A percentile compares a stretch with the other conserved stretches of the same genome.
These are phyloP conservation scores for Drosophila sturtevanti DNA, from an alignment of 1,140 invertebrate genomes.

Conservation along the genomic window DNA sequence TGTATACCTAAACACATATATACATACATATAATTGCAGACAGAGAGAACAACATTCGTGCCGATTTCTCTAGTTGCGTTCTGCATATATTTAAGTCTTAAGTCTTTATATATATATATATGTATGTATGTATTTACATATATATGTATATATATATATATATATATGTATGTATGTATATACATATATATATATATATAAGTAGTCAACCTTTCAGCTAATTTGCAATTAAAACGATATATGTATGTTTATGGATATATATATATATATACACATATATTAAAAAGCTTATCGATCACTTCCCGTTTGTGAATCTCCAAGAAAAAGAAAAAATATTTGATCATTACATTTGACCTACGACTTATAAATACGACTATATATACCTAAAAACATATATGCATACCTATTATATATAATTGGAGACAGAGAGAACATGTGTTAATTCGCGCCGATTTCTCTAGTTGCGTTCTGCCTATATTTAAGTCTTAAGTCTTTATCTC, in stretches of 20 bases:
- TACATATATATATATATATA: conserved; percentile 17
- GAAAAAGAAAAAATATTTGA: neutral
- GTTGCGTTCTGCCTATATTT: conserved; percentile 39
- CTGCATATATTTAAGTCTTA: conserved; percentile 40
- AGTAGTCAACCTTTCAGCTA: conserved; percentile 7
- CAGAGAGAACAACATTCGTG: conserved; percentile 10
- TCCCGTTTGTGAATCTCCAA: conserved; percentile 22
- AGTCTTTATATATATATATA: conserved; percentile 12
- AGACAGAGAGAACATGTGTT: conserved; percentile 9
- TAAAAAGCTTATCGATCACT: conserved; percentile 12
- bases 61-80: conserved; percentile 42
- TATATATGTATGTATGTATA: conserved; percentile 13
- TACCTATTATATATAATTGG: conserved; percentile 12
- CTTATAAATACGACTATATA: conserved; percentile 17
- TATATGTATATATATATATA: neutral
- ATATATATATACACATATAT: conserved; percentile 28
- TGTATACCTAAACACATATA: conserved; percentile 4
- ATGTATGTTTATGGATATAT: conserved; percentile 19
- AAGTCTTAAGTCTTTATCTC: conserved; percentile 37
- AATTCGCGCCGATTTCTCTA: conserved; percentile 31
- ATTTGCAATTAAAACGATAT: conserved; percentile 20
- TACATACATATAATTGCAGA: conserved; percentile 9
- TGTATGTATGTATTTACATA: neutral
- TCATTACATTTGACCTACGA: conserved; percentile 10
- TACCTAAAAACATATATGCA: conserved; percentile 1